Percentiles rank a stretch among this genome's conserved stretches.
These are phyloP conservation scores for Nestor notabilis DNA, from an alignment of 2,113 vertebrate genomes.

Conservation along the genomic window DNA sequence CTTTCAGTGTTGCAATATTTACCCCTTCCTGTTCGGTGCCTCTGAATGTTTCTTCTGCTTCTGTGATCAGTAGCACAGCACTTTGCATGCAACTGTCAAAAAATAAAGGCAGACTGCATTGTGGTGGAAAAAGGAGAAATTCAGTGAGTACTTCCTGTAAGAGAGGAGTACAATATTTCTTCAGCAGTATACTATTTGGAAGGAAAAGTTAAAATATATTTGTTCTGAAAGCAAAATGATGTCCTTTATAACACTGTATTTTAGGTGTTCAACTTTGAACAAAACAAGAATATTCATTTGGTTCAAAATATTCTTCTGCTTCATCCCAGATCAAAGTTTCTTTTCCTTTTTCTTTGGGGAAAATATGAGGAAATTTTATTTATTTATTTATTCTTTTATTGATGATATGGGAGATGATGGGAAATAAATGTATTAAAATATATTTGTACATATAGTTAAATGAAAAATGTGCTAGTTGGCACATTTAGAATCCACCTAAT, in stretches of 20 bases:
- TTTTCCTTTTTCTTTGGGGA: not conserved
- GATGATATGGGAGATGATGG: not conserved
- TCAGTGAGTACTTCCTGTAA: not conserved
- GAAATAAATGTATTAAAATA: not conserved
- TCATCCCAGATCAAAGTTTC: not conserved
- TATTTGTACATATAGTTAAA: not conserved
- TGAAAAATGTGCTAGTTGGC: not conserved
- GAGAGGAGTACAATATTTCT: not conserved
- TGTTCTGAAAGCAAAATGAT: not conserved
- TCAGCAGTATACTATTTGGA: not conserved
- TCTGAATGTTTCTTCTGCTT: not conserved
- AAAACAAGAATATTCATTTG: not conserved
- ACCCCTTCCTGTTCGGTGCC: not conserved
- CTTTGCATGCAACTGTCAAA: not conserved
- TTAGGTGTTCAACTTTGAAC: not conserved
- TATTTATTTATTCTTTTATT: not conserved
- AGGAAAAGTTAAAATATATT: not conserved
- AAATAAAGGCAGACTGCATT: not conserved
- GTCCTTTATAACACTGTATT: not conserved
- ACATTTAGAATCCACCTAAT: not conserved
- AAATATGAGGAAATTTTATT: not conserved
- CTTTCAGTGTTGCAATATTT: not conserved
- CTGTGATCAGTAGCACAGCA: not conserved
- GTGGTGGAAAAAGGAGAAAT: not conserved
- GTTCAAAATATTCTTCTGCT: not conserved